phyloP scores from a whole-genome alignment of 2,888 invertebrate species.

The Aspidapion aeneum region DNA sequence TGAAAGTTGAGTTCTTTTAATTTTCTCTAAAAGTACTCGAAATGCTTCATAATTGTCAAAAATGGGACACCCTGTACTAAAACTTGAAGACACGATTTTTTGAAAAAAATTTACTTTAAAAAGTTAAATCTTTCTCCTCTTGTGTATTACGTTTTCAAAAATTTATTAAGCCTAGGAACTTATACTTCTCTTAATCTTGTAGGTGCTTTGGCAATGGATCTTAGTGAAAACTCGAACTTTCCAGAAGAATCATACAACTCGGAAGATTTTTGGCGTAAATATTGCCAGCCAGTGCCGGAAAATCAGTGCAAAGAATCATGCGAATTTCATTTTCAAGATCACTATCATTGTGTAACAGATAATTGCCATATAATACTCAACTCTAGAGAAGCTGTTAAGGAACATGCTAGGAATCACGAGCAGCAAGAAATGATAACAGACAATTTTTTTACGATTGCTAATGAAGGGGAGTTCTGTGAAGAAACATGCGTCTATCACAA shows the following conservation, averaged over 20 bases:
- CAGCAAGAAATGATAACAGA: slow-evolving; percentile 84
- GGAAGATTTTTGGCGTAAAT: slow-evolving; percentile 58
- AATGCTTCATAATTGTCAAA: too few relatives aligned
- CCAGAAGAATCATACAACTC: slow-evolving; percentile 38
- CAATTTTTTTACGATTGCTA: slow-evolving; percentile 64
- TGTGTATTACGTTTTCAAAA: too few relatives aligned
- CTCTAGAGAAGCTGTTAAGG: slow-evolving; percentile 67
- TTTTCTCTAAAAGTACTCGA: too few relatives aligned
- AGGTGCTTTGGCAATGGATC: slow-evolving; percentile 44
- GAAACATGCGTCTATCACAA: slow-evolving; percentile 69
- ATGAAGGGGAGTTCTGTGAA: slow-evolving; percentile 61
- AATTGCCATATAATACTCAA: slow-evolving; percentile 63
- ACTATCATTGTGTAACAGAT: slow-evolving; percentile 82
- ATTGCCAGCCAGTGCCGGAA: slow-evolving; percentile 50
- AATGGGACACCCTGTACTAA: too few relatives aligned
- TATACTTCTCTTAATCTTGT: too few relatives aligned
- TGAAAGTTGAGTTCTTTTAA: too few relatives aligned
- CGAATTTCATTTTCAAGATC: slow-evolving; percentile 69
- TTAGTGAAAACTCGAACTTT: slow-evolving; percentile 42
- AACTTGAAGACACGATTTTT: too few relatives aligned
- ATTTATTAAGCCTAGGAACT: too few relatives aligned
- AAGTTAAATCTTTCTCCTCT: too few relatives aligned
- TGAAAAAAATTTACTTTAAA: too few relatives aligned
- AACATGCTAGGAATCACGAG: slow-evolving; percentile 85
- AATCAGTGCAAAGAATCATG: slow-evolving; percentile 48